Conservation (phyloP, 2,797 vertebrate genomes). For the Lepus oiostolus region DNA sequence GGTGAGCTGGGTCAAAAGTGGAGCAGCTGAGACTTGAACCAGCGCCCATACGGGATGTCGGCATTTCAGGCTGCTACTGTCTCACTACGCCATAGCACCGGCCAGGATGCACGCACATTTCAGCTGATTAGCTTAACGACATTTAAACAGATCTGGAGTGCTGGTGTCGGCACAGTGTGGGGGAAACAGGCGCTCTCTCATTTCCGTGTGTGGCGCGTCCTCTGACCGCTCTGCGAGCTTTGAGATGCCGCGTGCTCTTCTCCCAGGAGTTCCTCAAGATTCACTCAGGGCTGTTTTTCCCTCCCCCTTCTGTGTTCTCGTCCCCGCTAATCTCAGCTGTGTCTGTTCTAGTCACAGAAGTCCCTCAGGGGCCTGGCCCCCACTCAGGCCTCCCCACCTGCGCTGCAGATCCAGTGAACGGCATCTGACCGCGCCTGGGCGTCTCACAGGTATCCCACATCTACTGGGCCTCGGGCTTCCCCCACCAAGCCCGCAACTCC, state of each 20-base stretch:
- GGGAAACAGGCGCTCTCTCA: neutral
- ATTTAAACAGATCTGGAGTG: neutral
- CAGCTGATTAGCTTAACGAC: neutral
- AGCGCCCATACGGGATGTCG: no score
- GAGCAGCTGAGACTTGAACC: no score
- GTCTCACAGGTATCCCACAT: neutral
- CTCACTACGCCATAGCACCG: no score
- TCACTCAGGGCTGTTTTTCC: no score
- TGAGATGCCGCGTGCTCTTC: neutral
- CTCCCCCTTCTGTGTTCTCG: neutral
- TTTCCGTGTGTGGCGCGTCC: neutral
- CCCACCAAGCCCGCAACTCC: neutral
- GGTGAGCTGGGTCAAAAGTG: no score
- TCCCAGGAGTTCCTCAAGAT: neutral
- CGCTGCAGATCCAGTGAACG: neutral
- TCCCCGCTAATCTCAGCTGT: neutral
- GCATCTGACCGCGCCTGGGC: neutral
- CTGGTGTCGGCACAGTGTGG: neutral
- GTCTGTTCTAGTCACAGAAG: neutral
- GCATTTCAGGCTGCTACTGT: no score
- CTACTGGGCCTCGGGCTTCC: neutral
- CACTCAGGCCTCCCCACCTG: neutral
- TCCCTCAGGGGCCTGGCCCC: neutral
- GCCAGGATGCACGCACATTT: neutral
- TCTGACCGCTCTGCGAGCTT: neutral